Conservation (phyloP, 1,140 invertebrate species). For the Reticulitermes speratus region DNA sequence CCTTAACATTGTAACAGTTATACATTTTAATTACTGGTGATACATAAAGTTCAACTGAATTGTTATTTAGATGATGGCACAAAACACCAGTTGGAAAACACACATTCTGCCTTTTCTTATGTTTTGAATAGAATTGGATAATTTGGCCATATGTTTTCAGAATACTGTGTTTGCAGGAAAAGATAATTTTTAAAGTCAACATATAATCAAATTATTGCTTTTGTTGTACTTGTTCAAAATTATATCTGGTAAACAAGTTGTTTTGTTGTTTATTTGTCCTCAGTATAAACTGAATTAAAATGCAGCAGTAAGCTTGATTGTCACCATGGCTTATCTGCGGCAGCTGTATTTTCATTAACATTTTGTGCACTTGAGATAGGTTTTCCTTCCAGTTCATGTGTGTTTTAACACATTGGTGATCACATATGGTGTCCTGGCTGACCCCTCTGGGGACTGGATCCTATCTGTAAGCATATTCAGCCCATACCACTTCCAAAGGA, state of each 20-base stretch:
- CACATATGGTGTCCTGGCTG: no score
- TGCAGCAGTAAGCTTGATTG: no score
- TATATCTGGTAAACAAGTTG: background rate
- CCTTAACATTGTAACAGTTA: background rate
- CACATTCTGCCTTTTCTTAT: background rate
- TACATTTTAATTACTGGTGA: background rate
- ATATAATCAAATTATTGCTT: background rate
- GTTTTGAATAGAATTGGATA: background rate
- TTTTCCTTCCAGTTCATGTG: no score
- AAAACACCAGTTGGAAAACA: background rate
- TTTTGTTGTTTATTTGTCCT: background rate
- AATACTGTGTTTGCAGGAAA: background rate
- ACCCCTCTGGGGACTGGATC: no score
- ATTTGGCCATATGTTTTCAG: background rate
- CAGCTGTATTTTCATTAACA: no score
- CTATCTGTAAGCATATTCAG: no score
- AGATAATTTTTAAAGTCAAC: background rate
- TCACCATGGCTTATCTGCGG: no score
- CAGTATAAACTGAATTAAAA: no score
- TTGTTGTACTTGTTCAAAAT: constrained; percentile 15
- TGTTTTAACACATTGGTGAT: no score
- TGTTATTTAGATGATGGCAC: background rate
- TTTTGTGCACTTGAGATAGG: no score
- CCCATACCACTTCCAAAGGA: no score
- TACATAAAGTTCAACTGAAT: background rate